Evolutionary conservation across 2,797 vertebrate species (phyloP).

Genomic region (Peromyscus melanophrys): DNA sequence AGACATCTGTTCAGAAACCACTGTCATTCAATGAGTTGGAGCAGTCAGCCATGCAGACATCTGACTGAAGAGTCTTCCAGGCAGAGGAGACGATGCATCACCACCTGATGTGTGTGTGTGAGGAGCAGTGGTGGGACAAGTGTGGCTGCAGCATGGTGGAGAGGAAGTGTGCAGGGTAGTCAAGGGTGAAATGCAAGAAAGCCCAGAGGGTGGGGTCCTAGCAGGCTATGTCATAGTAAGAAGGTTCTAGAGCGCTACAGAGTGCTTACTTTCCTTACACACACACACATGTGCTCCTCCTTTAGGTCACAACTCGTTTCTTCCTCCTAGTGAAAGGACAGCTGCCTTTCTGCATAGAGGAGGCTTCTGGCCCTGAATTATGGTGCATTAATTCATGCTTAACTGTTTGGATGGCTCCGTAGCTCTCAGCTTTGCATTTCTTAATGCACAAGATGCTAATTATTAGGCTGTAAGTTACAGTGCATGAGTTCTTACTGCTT

Average conservation of each 20-base stretch:
- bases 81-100: not conserved
- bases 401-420: conserved; percentile 74
- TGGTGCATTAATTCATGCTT: conserved; percentile 78
- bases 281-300: not conserved
- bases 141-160: not conserved
- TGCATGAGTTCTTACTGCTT: conserved; percentile 72
- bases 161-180: not conserved
- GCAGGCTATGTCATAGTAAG: not conserved
- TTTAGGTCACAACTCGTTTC: conserved; percentile 39
- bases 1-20: not conserved
- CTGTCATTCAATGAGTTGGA: not conserved
- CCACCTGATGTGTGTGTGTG: no score
- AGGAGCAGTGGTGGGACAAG: not conserved
- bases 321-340: conserved; percentile 71
- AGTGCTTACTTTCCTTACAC: not conserved
- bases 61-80: not conserved
- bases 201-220: not conserved
- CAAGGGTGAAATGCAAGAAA: not conserved
- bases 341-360: conserved; percentile 81
- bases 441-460: conserved; percentile 61
- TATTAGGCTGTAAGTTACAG: conserved; percentile 72
- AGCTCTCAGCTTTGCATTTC: conserved; percentile 59
- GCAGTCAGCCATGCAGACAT: not conserved
- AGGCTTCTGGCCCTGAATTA: conserved; percentile 77
- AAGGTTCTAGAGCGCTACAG: not conserved